These are phyloP conservation scores for Ammodramus savannarum DNA, from an alignment of 2,113 vertebrate genomes.

Conservation along the genomic window DNA sequence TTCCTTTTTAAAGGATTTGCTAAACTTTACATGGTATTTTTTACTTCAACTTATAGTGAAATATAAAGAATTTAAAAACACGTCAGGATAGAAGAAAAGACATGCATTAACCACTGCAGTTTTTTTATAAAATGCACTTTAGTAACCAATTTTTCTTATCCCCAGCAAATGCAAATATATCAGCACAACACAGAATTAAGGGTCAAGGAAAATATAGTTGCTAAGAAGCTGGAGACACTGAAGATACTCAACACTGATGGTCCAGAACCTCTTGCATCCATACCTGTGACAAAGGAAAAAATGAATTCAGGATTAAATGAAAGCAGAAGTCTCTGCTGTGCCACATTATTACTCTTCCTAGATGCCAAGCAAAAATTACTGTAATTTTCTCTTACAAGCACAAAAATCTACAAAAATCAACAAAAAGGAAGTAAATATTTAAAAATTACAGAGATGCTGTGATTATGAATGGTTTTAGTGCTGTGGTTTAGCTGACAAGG, in stretches of 20 bases:
- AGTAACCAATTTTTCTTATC: not conserved
- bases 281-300: conserved; percentile 76
- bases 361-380: not conserved
- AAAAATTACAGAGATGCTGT: not conserved
- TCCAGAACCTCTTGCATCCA: conserved; percentile 85
- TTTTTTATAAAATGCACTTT: conserved; percentile 54
- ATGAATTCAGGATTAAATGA: not conserved
- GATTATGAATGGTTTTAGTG: not conserved
- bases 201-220: conserved; percentile 66
- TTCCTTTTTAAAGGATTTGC: conserved; percentile 69
- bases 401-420: too few relatives aligned
- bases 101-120: conserved; percentile 71
- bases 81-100: conserved; percentile 55
- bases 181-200: conserved; percentile 60
- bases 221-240: conserved; percentile 64
- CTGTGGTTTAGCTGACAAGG: not conserved
- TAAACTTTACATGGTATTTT: conserved; percentile 50
- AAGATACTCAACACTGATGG: conserved; percentile 42
- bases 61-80: conserved; percentile 76
- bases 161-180: conserved; percentile 18
- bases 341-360: not conserved
- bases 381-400: not conserved
- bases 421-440: not conserved
- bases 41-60: conserved; percentile 59
- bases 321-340: not conserved